These are phyloP conservation scores for Ceriagrion tenellum DNA, from an alignment of 2,888 invertebrate genomes.

Conservation along the genomic window DNA sequence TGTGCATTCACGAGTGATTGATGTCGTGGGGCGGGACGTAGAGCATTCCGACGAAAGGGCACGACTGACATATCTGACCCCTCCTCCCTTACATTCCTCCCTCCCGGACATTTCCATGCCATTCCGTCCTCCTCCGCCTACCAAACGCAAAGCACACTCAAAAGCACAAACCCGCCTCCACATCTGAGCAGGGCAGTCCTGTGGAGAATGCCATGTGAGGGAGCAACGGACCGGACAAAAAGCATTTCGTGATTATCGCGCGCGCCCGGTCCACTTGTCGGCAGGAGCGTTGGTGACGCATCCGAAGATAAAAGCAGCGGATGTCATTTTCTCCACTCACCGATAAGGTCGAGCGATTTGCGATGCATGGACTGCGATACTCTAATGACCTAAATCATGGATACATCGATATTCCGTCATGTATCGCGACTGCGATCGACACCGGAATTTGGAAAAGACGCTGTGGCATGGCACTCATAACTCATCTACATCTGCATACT, in stretches of 20 bases:
- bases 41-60: constrained; percentile 1
- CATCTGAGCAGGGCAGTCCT: neutral
- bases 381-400: too few relatives aligned
- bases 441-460: too few relatives aligned
- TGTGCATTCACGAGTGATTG: neutral
- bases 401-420: too few relatives aligned
- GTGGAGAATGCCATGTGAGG: neutral
- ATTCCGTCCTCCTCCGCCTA: neutral
- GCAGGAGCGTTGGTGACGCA: neutral
- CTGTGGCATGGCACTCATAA: too few relatives aligned
- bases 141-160: too few relatives aligned
- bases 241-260: constrained; percentile 10
- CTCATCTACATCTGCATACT: too few relatives aligned
- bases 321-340: neutral
- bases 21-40: neutral
- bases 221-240: neutral
- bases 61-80: neutral
- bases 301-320: neutral
- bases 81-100: neutral
- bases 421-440: too few relatives aligned
- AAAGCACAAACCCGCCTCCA: too few relatives aligned
- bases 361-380: too few relatives aligned
- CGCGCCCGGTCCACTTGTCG: neutral
- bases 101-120: neutral
- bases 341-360: too few relatives aligned